phyloP scores from a whole-genome alignment of 1,140 invertebrate species.

The Drosophila lini region DNA sequence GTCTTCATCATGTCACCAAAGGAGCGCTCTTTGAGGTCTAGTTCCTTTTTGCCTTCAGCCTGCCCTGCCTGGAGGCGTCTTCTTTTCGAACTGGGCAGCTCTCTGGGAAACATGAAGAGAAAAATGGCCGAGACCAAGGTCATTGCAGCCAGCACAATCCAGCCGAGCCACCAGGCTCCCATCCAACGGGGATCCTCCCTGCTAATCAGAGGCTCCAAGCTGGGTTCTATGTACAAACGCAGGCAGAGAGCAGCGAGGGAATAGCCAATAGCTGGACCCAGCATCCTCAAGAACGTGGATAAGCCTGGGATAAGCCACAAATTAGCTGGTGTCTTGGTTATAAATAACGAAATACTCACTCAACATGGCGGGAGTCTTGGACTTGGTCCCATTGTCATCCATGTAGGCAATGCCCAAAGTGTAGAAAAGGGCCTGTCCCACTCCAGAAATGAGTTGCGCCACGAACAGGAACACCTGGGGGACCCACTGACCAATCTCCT shows the following conservation, averaged over 20 bases:
- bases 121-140: conserved; percentile 86
- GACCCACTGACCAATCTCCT: conserved; percentile 85
- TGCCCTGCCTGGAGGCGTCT: conserved; percentile 29
- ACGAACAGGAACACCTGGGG: conserved; percentile 87
- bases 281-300: conserved; percentile 88
- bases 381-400: conserved; percentile 89
- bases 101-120: conserved; percentile 88
- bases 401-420: conserved; percentile 89
- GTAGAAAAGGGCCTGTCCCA: conserved; percentile 87
- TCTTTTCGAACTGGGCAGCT: conserved; percentile 85
- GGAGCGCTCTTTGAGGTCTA: conserved; percentile 35
- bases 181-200: conserved; percentile 90
- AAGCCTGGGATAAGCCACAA: conserved; percentile 84
- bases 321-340: not conserved
- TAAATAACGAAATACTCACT: conserved; percentile 85
- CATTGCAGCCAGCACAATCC: conserved; percentile 88
- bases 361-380: conserved; percentile 88
- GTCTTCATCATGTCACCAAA: conserved; percentile 56
- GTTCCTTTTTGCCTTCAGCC: not conserved
- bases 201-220: conserved; percentile 88
- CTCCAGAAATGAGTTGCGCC: conserved; percentile 88
- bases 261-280: conserved; percentile 90
- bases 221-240: conserved; percentile 89
- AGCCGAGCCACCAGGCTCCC: conserved; percentile 94
- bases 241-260: conserved; percentile 88